A percentile compares a stretch with the other conserved stretches of the same genome.
Evolutionary conservation across 2,113 vertebrate species (phyloP).

Genomic region (Diphyllodes magnificus): DNA sequence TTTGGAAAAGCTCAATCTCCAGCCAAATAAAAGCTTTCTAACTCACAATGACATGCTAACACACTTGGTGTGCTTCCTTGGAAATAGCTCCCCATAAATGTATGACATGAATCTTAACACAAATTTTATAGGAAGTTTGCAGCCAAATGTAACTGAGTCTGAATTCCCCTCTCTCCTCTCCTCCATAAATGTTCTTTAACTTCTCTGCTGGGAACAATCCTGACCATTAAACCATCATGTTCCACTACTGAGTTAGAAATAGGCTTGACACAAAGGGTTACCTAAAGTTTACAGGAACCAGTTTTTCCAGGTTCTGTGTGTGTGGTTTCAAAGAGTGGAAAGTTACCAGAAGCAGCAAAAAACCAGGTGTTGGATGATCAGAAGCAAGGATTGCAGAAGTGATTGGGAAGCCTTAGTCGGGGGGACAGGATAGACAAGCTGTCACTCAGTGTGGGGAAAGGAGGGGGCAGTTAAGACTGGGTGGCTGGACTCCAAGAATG

Average conservation of each 20-base stretch:
- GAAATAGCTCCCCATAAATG: background rate
- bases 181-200: background rate
- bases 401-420: background rate
- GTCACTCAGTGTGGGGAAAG: background rate
- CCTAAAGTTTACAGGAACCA: constrained; percentile 26
- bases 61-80: background rate
- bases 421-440: background rate
- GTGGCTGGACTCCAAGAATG: background rate
- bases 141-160: background rate
- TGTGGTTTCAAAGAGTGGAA: constrained; percentile 32
- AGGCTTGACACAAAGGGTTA: constrained; percentile 12
- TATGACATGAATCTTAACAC: background rate
- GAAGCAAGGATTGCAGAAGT: background rate
- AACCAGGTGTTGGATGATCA: background rate
- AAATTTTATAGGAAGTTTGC: background rate
- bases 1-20: background rate
- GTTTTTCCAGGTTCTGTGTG: constrained; percentile 40
- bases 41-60: background rate
- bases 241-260: background rate
- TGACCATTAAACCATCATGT: background rate
- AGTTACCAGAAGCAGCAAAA: constrained; percentile 36
- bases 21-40: background rate
- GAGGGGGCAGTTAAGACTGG: background rate
- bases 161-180: background rate
- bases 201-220: background rate